A percentile compares a stretch with the other conserved stretches of the same genome.
phyloP scores from a whole-genome alignment of 2,888 invertebrate species.

The Carpatolechia fugitivella region DNA sequence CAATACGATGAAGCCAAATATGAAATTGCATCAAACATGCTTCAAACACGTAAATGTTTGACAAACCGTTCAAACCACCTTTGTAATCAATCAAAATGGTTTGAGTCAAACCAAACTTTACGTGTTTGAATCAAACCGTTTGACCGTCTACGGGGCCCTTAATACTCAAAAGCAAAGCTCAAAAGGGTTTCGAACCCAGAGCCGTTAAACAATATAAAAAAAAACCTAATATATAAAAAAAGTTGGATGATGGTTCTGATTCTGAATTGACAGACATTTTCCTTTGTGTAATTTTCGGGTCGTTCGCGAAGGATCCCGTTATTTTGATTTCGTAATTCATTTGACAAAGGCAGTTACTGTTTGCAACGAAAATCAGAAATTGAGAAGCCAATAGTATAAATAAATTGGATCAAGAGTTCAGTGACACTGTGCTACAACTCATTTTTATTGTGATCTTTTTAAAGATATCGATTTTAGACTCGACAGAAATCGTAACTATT shows the following conservation, averaged over 20 bases:
- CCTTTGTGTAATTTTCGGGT: slow-evolving; percentile 65
- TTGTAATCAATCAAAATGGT: no score
- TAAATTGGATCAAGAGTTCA: neutral
- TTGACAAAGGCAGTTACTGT: slow-evolving; percentile 66
- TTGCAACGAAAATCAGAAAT: slow-evolving; percentile 52
- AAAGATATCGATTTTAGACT: slow-evolving; percentile 69
- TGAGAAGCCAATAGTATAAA: slow-evolving; percentile 22
- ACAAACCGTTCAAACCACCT: no score
- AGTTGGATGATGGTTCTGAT: neutral
- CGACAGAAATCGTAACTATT: slow-evolving; percentile 54
- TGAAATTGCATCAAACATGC: no score
- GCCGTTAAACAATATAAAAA: no score
- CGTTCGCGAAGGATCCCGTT: slow-evolving; percentile 72
- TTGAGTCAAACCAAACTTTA: no score
- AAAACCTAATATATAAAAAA: no score
- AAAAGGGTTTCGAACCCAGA: no score
- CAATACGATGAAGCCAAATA: no score
- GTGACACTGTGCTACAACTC: slow-evolving; percentile 1
- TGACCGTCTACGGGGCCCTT: no score
- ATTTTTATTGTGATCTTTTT: slow-evolving; percentile 50
- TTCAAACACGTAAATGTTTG: no score
- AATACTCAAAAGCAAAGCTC: no score
- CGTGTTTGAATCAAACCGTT: no score
- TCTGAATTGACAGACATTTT: slow-evolving; percentile 58
- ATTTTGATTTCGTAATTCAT: slow-evolving; percentile 71